These are phyloP conservation scores for Epinotia demarniana DNA, from an alignment of 2,888 invertebrate genomes.

Conservation along the genomic window DNA sequence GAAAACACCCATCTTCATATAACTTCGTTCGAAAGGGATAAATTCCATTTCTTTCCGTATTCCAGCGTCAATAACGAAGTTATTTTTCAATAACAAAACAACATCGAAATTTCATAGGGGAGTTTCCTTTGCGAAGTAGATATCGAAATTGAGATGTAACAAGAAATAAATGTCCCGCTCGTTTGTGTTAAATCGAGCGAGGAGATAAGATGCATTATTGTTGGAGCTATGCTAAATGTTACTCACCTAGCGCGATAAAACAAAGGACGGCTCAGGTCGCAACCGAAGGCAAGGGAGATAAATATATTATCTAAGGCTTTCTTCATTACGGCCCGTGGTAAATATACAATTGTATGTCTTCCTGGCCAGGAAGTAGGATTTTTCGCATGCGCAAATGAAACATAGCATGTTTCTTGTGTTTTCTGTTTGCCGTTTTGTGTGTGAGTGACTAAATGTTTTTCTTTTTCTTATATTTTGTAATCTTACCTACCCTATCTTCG, in stretches of 20 bases:
- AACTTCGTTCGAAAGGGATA: conserved; percentile 22
- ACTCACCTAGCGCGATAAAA: no score
- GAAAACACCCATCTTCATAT: conserved; percentile 23
- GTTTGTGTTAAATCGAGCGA: conserved; percentile 38
- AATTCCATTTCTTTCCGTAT: conserved; percentile 33
- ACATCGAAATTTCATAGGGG: conserved; percentile 22
- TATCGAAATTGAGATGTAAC: conserved; percentile 54
- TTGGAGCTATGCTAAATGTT: not conserved
- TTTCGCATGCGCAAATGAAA: no score
- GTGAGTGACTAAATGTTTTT: not conserved
- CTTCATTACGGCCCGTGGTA: no score
- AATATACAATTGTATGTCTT: no score
- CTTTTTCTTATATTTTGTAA: not conserved
- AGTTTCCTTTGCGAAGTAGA: conserved; percentile 49
- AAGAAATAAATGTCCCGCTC: conserved; percentile 46
- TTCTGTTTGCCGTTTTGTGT: no score
- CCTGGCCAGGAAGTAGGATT: no score
- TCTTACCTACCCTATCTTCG: not conserved
- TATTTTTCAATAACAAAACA: conserved; percentile 41
- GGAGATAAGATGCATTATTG: conserved; percentile 14
- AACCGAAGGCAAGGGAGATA: no score
- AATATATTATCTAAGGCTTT: no score
- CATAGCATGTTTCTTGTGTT: no score
- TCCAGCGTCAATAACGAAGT: conserved; percentile 33
- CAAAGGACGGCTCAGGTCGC: no score